Evolutionary conservation across 2,113 vertebrate species (phyloP).

Genomic region (Gracilinanus agilis): DNA sequence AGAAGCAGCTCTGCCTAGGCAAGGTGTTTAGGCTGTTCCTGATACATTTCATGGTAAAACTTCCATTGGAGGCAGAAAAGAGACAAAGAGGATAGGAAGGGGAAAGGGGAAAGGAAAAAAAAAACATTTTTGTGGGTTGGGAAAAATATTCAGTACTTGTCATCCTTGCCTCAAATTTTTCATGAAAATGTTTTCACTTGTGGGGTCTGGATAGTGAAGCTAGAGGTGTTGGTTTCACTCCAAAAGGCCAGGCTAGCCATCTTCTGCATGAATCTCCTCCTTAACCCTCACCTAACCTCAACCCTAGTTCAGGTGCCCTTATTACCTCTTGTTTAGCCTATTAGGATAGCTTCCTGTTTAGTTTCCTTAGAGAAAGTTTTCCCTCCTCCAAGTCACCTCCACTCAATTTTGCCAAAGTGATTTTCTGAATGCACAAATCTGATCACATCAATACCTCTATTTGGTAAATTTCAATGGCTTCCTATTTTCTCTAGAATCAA

Average conservation of each 20-base stretch:
- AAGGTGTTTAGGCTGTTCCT: background rate
- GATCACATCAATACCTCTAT: too few species aligned
- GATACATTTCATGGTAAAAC: too few species aligned
- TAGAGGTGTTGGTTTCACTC: background rate
- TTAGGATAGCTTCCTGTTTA: background rate
- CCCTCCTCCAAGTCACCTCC: background rate
- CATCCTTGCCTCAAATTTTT: conserved; percentile 12
- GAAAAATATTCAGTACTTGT: conserved; percentile 17
- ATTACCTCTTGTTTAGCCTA: background rate
- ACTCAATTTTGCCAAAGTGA: background rate
- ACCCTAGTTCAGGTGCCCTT: background rate
- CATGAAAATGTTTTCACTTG: background rate
- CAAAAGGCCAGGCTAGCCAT: background rate
- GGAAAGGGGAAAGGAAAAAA: background rate
- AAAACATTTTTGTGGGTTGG: background rate
- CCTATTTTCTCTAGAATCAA: too few species aligned
- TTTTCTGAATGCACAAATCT: too few species aligned
- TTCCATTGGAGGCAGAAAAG: background rate
- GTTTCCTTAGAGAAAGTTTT: background rate
- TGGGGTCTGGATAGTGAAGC: background rate
- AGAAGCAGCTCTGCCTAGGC: background rate
- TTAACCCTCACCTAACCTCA: background rate
- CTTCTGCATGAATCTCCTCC: background rate
- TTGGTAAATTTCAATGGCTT: too few species aligned
- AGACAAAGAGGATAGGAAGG: background rate